Evolutionary conservation across 1,140 invertebrate genomes (phyloP).

Genomic region (Nomia melanderi): DNA sequence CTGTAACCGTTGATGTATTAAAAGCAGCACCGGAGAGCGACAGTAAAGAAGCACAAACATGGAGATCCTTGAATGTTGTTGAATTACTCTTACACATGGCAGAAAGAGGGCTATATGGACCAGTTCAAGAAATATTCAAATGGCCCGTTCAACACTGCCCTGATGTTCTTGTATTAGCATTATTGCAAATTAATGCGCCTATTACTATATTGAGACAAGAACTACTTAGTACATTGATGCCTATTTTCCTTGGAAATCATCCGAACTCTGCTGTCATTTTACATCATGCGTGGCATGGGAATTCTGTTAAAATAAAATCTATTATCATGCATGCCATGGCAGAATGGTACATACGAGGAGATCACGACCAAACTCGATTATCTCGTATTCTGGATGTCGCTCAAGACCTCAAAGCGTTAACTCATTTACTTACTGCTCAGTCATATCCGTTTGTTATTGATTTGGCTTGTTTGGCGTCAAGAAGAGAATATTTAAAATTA

Average conservation of each 20-base stretch:
- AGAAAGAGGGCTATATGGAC: slow-evolving; percentile 90
- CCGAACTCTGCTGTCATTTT: slow-evolving; percentile 96
- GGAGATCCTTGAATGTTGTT: slow-evolving; percentile 95
- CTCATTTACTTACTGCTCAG: slow-evolving; percentile 94
- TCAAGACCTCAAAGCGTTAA: slow-evolving; percentile 97
- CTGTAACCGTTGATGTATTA: slow-evolving; percentile 92
- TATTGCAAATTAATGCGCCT: slow-evolving; percentile 91
- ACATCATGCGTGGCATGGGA: slow-evolving; percentile 95
- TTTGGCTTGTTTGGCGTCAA: slow-evolving; percentile 96
- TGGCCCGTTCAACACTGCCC: slow-evolving; percentile 96
- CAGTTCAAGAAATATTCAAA: slow-evolving; percentile 95
- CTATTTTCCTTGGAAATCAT: slow-evolving; percentile 96
- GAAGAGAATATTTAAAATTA: slow-evolving; percentile 97
- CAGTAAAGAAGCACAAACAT: slow-evolving; percentile 94
- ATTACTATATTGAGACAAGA: slow-evolving; percentile 90
- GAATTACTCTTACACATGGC: slow-evolving; percentile 93
- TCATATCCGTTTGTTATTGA: slow-evolving; percentile 98
- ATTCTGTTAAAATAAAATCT: slow-evolving; percentile 87
- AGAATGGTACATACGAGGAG: slow-evolving; percentile 96
- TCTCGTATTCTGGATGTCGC: slow-evolving; percentile 98
- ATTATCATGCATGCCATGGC: slow-evolving; percentile 98
- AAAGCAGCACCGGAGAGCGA: slow-evolving; percentile 96
- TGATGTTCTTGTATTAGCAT: slow-evolving; percentile 93
- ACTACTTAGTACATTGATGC: slow-evolving; percentile 91
- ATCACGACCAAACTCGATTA: slow-evolving; percentile 95